Evolutionary conservation across 2,797 vertebrate species (phyloP).

Genomic region (Morelia viridis): DNA sequence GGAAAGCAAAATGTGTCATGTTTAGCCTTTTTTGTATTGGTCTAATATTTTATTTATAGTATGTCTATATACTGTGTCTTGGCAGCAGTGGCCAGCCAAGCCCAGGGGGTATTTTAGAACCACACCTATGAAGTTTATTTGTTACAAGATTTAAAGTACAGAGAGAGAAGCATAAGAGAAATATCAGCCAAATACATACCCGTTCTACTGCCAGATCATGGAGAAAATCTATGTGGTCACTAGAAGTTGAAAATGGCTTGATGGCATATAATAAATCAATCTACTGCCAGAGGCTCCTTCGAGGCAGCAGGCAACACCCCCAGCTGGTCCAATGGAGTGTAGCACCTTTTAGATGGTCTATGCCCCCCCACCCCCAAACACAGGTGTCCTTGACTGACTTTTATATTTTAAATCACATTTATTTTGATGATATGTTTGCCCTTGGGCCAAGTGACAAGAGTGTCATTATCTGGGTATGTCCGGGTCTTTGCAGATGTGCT

Average conservation of each 20-base stretch:
- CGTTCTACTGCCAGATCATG: neutral
- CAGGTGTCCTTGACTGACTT: neutral
- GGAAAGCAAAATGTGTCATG: conserved; percentile 12
- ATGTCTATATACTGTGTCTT: neutral
- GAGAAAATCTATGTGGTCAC: neutral
- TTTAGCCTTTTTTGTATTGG: neutral
- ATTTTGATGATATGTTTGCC: neutral
- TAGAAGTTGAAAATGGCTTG: neutral
- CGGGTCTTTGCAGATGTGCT: neutral
- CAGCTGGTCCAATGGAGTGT: neutral
- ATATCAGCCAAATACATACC: neutral
- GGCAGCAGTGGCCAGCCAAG: neutral
- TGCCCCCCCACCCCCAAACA: too few species aligned
- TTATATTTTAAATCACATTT: neutral
- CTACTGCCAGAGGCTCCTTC: neutral
- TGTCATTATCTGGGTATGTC: neutral
- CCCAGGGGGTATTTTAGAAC: neutral
- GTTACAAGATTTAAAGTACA: neutral
- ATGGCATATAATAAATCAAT: neutral
- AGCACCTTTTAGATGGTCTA: neutral
- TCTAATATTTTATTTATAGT: neutral
- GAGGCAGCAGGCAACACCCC: neutral
- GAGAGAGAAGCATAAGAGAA: neutral
- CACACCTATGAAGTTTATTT: neutral
- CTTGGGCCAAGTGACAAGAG: neutral